These are phyloP conservation scores for Mohoua ochrocephala DNA, from an alignment of 2,113 vertebrate genomes.

Conservation along the genomic window DNA sequence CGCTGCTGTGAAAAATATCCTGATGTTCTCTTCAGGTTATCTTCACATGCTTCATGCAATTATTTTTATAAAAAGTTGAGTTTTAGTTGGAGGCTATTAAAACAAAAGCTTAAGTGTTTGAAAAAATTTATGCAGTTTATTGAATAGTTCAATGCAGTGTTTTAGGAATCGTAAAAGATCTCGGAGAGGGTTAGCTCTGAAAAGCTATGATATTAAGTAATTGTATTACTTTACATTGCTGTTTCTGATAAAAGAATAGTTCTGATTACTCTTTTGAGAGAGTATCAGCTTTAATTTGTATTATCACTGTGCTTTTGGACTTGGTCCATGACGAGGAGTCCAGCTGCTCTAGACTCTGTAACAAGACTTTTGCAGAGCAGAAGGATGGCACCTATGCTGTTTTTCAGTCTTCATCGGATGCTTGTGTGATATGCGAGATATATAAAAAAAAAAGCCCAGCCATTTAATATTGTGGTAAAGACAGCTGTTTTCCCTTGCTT, in stretches of 20 bases:
- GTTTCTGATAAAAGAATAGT: background rate
- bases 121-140: background rate
- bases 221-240: background rate
- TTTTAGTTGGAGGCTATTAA: background rate
- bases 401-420: background rate
- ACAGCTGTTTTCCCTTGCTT: constrained; percentile 5
- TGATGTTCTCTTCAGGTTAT: background rate
- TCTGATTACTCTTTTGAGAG: background rate
- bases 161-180: background rate
- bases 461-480: background rate
- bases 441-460: background rate
- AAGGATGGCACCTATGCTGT: background rate
- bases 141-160: background rate
- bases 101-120: background rate
- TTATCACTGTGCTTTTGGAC: constrained; percentile 39
- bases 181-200: background rate
- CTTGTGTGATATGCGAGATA: background rate
- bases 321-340: background rate
- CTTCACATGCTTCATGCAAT: background rate
- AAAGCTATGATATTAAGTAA: background rate
- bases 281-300: background rate
- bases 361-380: background rate
- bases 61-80: background rate
- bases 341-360: background rate
- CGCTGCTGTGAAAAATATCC: background rate